Percentiles rank a stretch among this genome's conserved stretches.
These are phyloP conservation scores for Tinamus major DNA, from an alignment of 2,797 vertebrate genomes.

Conservation along the genomic window DNA sequence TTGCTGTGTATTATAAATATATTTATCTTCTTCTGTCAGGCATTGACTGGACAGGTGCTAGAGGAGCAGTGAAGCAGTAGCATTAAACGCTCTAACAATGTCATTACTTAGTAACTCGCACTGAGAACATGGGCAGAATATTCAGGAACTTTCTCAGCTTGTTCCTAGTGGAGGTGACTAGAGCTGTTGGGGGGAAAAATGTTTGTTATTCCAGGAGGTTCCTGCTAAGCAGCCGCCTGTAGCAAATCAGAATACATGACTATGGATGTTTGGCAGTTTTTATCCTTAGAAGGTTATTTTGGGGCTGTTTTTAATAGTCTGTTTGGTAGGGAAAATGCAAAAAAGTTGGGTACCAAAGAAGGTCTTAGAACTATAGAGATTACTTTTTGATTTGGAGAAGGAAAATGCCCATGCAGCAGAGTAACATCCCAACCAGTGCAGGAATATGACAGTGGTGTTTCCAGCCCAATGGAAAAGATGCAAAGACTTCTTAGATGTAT, in stretches of 20 bases:
- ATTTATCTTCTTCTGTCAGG: constrained; percentile 79
- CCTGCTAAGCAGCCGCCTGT: background rate
- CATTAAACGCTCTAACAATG: constrained; percentile 21
- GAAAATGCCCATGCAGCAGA: background rate
- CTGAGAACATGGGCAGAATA: background rate
- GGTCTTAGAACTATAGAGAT: background rate
- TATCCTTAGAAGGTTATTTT: background rate
- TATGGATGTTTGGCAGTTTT: background rate
- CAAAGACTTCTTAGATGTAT: background rate
- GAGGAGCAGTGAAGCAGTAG: constrained; percentile 35
- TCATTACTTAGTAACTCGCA: constrained; percentile 43
- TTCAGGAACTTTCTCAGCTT: constrained; percentile 23
- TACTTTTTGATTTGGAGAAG: background rate
- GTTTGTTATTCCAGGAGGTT: background rate
- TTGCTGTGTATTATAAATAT: constrained; percentile 78
- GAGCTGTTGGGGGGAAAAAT: background rate
- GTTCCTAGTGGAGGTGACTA: background rate
- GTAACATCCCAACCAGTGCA: background rate
- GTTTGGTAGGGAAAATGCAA: background rate
- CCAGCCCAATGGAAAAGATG: background rate
- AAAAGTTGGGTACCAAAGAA: background rate
- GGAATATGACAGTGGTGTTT: background rate
- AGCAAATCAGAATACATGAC: background rate
- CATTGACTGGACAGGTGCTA: constrained; percentile 57
- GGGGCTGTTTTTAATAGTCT: background rate